A percentile compares a stretch with the other conserved stretches of the same genome.
phyloP scores from a whole-genome alignment of 2,797 vertebrate genomes.

The Enteromius radiatus region DNA sequence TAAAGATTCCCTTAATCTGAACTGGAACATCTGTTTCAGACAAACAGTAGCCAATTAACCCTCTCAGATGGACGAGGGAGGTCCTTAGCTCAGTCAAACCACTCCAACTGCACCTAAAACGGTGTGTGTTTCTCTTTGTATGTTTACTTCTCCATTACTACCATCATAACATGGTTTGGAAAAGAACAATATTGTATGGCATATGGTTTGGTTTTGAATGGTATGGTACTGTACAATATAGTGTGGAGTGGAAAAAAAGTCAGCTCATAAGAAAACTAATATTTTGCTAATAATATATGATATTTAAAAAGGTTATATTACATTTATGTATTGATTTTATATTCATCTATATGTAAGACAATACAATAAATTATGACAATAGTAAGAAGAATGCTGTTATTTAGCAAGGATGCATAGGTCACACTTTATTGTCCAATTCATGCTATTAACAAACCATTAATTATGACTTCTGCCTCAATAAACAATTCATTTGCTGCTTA shows the following conservation, averaged over 20 bases:
- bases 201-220: not conserved
- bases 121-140: not conserved
- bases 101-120: not conserved
- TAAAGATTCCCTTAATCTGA: constrained; percentile 11
- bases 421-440: no score
- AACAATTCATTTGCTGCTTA: no score
- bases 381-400: no score
- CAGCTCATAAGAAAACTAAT: not conserved
- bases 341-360: not conserved
- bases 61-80: not conserved
- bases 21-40: constrained; percentile 28
- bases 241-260: not conserved
- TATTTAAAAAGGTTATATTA: not conserved
- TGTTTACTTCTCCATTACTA: not conserved
- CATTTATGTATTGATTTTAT: not conserved
- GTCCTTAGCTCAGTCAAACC: not conserved
- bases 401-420: no score
- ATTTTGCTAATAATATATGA: not conserved
- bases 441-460: no score
- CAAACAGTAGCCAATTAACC: not conserved
- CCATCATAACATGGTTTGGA: not conserved
- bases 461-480: no score
- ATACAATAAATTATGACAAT: no score
- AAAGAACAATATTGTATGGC: not conserved
- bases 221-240: not conserved